phyloP scores from a whole-genome alignment of 2,113 vertebrate genomes.

The Sylvietta virens region DNA sequence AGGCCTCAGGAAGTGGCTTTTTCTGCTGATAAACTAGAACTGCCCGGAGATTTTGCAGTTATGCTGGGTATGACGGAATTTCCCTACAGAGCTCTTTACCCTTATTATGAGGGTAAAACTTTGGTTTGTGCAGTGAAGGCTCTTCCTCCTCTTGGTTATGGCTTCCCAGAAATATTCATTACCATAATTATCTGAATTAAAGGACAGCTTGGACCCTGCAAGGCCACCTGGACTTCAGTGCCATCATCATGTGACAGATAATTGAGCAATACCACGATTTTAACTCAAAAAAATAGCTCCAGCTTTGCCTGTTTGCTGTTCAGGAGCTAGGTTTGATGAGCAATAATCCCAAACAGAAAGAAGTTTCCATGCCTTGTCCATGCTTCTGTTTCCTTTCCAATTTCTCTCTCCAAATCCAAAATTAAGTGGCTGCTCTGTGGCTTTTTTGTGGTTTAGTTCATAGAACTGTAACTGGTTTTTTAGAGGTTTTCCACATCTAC shows the following conservation, averaged over 20 bases:
- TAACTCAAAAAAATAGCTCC: background rate
- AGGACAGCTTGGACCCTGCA: background rate
- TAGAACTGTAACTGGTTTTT: background rate
- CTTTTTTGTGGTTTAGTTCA: background rate
- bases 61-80: background rate
- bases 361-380: background rate
- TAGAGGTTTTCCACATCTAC: background rate
- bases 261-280: background rate
- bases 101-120: background rate
- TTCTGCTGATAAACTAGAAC: background rate
- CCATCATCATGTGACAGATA: too few species aligned
- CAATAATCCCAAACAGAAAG: background rate
- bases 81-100: background rate
- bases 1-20: background rate
- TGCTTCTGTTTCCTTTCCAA: background rate
- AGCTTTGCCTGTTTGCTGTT: background rate
- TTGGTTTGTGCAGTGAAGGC: background rate
- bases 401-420: background rate
- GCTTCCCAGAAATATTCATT: background rate
- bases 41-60: background rate
- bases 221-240: accelerated
- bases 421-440: background rate
- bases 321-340: background rate
- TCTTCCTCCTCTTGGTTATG: background rate
- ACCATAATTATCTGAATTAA: background rate